Percentiles rank a stretch among this genome's conserved stretches.
phyloP scores from a whole-genome alignment of 2,888 invertebrate species.

The Suillia variegata region DNA sequence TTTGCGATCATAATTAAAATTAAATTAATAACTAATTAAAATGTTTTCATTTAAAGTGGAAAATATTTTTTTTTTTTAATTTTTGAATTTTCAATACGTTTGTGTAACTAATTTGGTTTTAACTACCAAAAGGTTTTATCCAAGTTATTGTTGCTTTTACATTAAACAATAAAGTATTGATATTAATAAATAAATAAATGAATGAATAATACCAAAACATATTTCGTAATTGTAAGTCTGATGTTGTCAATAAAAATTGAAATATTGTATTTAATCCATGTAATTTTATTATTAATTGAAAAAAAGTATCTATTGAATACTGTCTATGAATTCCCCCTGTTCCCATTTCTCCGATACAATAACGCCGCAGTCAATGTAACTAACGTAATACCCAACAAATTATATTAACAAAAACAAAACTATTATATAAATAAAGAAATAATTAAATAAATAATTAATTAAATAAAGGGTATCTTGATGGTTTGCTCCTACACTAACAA shows the following conservation, averaged over 20 bases:
- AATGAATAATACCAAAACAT: constrained; percentile 32
- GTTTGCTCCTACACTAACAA: constrained; percentile 39
- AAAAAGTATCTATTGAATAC: background rate
- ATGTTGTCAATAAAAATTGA: constrained; percentile 54
- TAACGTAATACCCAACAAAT: background rate
- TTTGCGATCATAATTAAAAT: constrained; percentile 12
- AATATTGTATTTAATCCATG: constrained; percentile 10
- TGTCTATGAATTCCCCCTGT: background rate
- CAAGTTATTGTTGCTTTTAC: background rate
- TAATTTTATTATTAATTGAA: background rate
- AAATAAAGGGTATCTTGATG: constrained; percentile 37
- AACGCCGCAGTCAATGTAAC: constrained; percentile 1
- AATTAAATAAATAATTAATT: background rate
- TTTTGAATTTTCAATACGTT: background rate
- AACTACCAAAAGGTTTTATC: background rate
- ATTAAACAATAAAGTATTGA: constrained; percentile 17
- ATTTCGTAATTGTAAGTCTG: constrained; percentile 57
- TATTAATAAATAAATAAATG: constrained; percentile 27
- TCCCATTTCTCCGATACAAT: background rate
- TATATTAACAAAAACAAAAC: constrained; percentile 28
- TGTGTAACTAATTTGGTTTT: background rate
- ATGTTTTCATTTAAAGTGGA: constrained; percentile 8
- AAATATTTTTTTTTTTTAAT: background rate
- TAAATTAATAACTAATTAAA: constrained; percentile 15
- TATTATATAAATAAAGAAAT: constrained; percentile 23